Conservation (phyloP, 2,113 vertebrate species). For the Azemiops feae region DNA sequence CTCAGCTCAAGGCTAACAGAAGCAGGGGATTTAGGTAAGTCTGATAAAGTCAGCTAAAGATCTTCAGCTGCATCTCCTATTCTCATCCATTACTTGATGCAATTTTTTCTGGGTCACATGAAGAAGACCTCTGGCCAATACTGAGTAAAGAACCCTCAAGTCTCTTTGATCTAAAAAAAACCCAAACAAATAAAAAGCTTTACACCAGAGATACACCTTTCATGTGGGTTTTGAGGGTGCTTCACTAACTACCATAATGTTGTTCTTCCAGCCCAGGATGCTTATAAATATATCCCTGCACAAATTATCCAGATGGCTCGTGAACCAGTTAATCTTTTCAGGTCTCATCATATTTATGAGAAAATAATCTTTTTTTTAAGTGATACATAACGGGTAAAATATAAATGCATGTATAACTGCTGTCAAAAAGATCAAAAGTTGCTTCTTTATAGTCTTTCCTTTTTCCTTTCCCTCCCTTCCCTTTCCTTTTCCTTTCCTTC, state of each 20-base stretch:
- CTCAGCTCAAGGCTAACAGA: background rate
- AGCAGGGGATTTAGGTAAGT: background rate
- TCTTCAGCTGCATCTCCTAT: background rate
- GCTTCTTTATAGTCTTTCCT: background rate
- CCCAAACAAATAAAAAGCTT: background rate
- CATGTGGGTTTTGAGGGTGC: background rate
- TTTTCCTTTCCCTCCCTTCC: too few relatives aligned
- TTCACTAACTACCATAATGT: background rate
- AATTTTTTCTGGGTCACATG: background rate
- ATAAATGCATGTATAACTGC: background rate
- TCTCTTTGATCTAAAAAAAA: background rate
- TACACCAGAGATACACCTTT: background rate
- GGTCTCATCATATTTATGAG: background rate
- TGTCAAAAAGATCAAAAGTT: background rate
- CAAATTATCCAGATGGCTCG: background rate
- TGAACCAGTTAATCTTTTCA: background rate
- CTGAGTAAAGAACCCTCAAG: background rate
- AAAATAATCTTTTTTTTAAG: background rate
- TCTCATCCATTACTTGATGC: background rate
- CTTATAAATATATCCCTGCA: background rate
- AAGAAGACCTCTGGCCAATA: background rate
- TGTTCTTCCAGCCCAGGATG: background rate
- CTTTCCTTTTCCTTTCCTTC: too few relatives aligned
- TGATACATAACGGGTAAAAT: background rate
- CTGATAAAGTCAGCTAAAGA: background rate